Base-by-base conservation (phyloP, 1,140 invertebrate species). In the Musca vetustissima region DNA sequence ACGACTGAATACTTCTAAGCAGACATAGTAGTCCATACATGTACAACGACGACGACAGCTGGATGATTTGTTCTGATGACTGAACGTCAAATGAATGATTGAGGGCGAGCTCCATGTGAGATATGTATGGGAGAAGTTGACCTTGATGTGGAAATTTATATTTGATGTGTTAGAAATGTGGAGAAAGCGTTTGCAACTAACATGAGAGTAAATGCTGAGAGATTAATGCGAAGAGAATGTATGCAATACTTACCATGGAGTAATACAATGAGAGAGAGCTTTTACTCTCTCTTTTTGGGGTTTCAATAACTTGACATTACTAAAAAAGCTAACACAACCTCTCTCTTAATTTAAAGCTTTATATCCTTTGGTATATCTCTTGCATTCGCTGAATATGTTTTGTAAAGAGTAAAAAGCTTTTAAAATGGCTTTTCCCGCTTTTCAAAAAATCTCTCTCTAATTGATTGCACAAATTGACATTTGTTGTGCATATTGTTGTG, bases 381-480 rank as follows among this genome's bases (percentile, higher is more conserved):
- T 61, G 9, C 17, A 17, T 61, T 36, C 36, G 57, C 57, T 61
- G 57, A 61, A 61, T 61, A 61, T 61, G 57, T 36, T 59, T 61
- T 61, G n/a, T 21, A 21, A 61, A 61, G 57, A 61, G 57, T n/a
- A 8, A 36, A 11, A 61, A 57, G n/a, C 17, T 43, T 36, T 32
- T 36, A 4, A 52, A 36, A 61, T 24, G 36, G 57, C 57, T 61
- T 61, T 61, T 36, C 0, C 28, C 36, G 7, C 0, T 43, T 13
- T 36, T 17, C 28, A 43, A 43, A 43, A 15, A 0, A 21, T 61
- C 21, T 17, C 57, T 61, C 6, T 61, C 28, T 19, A 43, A 17
- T 61, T 61, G 36, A 11, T 36, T 61, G 3, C 3, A 4, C 8
- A 36, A 17, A 36, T 61, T 32, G 19, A 17, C n/a, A 19, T 36